Base-by-base conservation (phyloP, 2,797 vertebrate genomes). In the Tinamus major region DNA sequence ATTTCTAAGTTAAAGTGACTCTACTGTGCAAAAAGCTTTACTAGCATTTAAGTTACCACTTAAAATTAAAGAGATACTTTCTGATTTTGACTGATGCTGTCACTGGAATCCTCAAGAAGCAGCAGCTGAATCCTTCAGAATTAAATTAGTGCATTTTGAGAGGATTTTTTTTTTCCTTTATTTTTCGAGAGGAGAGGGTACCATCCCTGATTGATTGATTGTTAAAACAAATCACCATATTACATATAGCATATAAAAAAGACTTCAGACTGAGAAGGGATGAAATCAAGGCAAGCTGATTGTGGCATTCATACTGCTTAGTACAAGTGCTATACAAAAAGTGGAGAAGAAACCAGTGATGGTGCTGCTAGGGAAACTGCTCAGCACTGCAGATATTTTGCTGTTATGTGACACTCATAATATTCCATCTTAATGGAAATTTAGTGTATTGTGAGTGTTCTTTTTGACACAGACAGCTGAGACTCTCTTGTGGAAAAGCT, bases 341-440 rank as follows among this genome's bases (percentile, higher is more conserved):
- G 7, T 37, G 56, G 41, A 87, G 33, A 6, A 85, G 31, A 71
- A 67, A 85, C 39, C 24, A 62, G 16, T 26, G 39, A 31, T 8
- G 81, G 17, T 29, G 51, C 21, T 76, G 13, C 18, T 62, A 49
- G 2, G 49, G 56, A 65, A 27, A 44, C 18, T 70, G 13, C 26
- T 91, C 39, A 79, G 13, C 14, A 31, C 31, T 42, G 26, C 8
- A 92, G 83, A 78, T 1, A 8, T 78, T 80, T 81, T n/a, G 2
- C 44, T 65, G 24, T 3, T 39, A 18, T 33, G 37, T 42, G 58
- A 49, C 21, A 35, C 2, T 53, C 14, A 1, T 42, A 83, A 64
- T 84, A 78, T n/a, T 76, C 68, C 68, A 44, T 87, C 69, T 78
- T 85, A 61, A 49, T 18, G 58, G 35, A 87, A 92, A 91, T 71